Percentiles rank a stretch among this genome's conserved stretches.
Conservation (phyloP, 1,140 invertebrate species). For the Armadillidium nasatum region DNA sequence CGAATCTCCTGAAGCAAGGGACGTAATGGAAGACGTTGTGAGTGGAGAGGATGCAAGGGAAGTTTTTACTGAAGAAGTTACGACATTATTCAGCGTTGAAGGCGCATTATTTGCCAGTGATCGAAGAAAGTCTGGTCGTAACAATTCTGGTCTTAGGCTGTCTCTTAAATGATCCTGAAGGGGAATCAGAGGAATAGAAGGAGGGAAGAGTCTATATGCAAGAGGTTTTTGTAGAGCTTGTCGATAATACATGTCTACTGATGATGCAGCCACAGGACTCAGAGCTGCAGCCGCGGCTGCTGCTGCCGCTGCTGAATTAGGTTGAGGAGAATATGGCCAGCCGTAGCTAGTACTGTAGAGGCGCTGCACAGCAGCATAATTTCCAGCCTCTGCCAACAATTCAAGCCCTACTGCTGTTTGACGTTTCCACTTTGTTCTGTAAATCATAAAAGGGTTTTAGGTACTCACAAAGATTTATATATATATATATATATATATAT, state of each 20-base stretch:
- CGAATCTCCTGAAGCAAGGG: background rate
- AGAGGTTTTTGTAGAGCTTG: slow-evolving; percentile 53
- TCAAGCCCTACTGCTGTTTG: slow-evolving; percentile 96
- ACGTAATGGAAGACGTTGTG: background rate
- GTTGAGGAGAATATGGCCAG: slow-evolving; percentile 20
- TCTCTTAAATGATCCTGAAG: background rate
- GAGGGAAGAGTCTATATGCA: slow-evolving; percentile 44
- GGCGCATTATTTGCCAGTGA: background rate
- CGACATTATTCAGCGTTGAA: background rate
- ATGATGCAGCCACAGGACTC: slow-evolving; percentile 8
- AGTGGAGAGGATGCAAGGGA: background rate
- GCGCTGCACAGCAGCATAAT: slow-evolving; percentile 92
- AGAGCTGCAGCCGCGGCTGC: slow-evolving; percentile 38
- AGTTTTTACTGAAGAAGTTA: background rate
- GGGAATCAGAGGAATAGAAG: slow-evolving; percentile 6
- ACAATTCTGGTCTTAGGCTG: background rate
- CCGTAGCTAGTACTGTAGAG: slow-evolving; percentile 51
- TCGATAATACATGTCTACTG: slow-evolving; percentile 44
- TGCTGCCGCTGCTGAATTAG: slow-evolving; percentile 46
- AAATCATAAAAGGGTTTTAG: slow-evolving; percentile 48
- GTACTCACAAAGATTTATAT: slow-evolving; percentile 32
- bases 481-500: slow-evolving; percentile 7
- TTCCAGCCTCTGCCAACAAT: slow-evolving; percentile 92
- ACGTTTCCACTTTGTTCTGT: slow-evolving; percentile 98
- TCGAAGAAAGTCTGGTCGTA: background rate